Evolutionary conservation across 2,113 vertebrate species (phyloP), one percentile per base, ranked within the genome.

Genomic region (Amblyornis subalaris): DNA sequence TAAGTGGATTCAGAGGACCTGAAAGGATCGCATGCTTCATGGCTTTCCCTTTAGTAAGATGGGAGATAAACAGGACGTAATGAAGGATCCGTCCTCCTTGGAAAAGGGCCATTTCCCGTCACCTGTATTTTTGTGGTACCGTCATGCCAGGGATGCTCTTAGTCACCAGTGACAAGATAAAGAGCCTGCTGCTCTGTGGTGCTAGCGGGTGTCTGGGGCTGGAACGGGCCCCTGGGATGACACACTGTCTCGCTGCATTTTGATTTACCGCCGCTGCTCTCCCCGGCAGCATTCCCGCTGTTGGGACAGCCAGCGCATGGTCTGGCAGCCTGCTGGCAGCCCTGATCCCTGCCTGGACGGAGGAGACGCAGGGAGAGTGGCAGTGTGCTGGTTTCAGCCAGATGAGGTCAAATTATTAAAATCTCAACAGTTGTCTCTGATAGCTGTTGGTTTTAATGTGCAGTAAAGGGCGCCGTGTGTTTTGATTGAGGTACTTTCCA

Each of bases 1-100:
- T 94, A 89, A 95, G 91, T 94, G 91, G 93, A 80, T 94, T 96
- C 91, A 95, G 78, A 47, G 77, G 76, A 91, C 85, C 93, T 93
- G 47, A 91, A 97, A 95, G 89, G 89, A 95, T 94, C 35, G 19
- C 71, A 76, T 93, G 93, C 93, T 93, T 79, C 91, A 15, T 80
- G 85, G 75, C 87, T 65, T 92, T 87, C 87, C 78, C 89, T 77
- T 88, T 78, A 64, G 86, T 88, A 71, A 38, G 19, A 12, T 1
- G 26, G 35, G 70, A 95, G 91, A 54, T 79, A 96, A 94, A 91
- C 89, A 95, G 88, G 66, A 78, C 2, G 1, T 71, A 90, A 93
- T 83, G 60, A 95, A 86, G 89, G 85, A 73, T 87, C 78, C 18
- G 1, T 85, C 85, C 78, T 71, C 58, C 82, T 93, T 94, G 90